A percentile compares a stretch with the other conserved stretches of the same genome.
These are phyloP conservation scores for Bubo scandiacus DNA, from an alignment of 2,113 vertebrate species.

Conservation along the genomic window DNA sequence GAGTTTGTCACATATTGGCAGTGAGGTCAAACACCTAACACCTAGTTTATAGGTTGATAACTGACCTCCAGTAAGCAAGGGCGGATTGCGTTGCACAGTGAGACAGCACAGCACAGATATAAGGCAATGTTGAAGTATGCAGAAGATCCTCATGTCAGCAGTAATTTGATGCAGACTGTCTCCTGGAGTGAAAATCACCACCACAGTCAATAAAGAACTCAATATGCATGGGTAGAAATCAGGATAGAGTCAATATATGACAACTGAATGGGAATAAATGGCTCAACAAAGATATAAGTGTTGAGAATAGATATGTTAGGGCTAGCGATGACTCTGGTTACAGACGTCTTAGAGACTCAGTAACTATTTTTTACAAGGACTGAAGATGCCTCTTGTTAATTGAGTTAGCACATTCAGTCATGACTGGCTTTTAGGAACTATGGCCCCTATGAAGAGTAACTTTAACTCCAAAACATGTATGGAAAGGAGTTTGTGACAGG, in stretches of 20 bases:
- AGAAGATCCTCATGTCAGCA: not conserved
- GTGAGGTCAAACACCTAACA: not conserved
- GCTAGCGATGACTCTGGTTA: not conserved
- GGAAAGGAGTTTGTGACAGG: not conserved
- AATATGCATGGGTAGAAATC: not conserved
- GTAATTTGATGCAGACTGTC: not conserved
- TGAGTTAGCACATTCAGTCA: not conserved
- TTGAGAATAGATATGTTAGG: not conserved
- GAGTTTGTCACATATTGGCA: not conserved
- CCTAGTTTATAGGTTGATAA: not conserved
- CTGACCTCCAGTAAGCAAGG: not conserved
- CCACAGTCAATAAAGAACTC: not conserved
- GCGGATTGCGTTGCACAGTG: not conserved
- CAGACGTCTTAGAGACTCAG: not conserved
- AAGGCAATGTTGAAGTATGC: not conserved
- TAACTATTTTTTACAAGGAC: not conserved
- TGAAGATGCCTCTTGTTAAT: not conserved
- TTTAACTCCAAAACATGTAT: not conserved
- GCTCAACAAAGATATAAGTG: not conserved
- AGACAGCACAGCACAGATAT: not conserved
- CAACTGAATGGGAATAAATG: not conserved
- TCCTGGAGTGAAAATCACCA: not conserved
- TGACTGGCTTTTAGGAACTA: not conserved
- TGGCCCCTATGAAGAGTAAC: not conserved
- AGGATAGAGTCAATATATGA: not conserved